phyloP scores from a whole-genome alignment of 2,888 invertebrate genomes.

The Poecilus cupreus region DNA sequence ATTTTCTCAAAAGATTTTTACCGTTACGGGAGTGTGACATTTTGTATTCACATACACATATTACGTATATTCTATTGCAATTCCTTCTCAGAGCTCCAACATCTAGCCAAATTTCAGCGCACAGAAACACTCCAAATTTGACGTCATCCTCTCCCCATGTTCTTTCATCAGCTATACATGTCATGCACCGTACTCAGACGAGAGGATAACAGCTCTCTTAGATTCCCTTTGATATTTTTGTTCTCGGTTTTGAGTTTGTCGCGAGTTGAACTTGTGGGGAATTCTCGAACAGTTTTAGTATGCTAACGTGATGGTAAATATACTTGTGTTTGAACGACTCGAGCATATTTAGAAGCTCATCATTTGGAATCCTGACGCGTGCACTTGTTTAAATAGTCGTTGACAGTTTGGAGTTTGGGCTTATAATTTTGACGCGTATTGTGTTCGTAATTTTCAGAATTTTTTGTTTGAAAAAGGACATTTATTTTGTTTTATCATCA shows the following conservation, averaged over 20 bases:
- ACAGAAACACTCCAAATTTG: not conserved
- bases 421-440: conserved; percentile 11
- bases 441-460: too few species aligned
- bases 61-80: too few species aligned
- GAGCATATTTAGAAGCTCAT: conserved; percentile 32
- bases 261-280: conserved; percentile 15
- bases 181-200: conserved; percentile 2
- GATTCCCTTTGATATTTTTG: conserved; percentile 53
- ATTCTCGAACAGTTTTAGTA: conserved; percentile 48
- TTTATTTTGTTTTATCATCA: not conserved
- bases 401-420: not conserved
- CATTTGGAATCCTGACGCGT: conserved; percentile 38
- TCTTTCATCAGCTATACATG: conserved; percentile 19
- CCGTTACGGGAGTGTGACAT: too few species aligned
- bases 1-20: too few species aligned
- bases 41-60: too few species aligned
- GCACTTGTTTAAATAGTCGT: conserved; percentile 24
- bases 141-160: not conserved
- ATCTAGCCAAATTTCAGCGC: too few species aligned
- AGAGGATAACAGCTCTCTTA: conserved; percentile 11
- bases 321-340: conserved; percentile 18
- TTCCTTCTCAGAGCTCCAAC: too few species aligned
- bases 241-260: conserved; percentile 26
- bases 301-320: conserved; percentile 51
- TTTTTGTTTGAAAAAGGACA: too few species aligned